Percentiles rank a stretch among this genome's conserved stretches.
Evolutionary conservation across 2,797 vertebrate genomes (phyloP).

Genomic region (Knipowitschia caucasica): DNA sequence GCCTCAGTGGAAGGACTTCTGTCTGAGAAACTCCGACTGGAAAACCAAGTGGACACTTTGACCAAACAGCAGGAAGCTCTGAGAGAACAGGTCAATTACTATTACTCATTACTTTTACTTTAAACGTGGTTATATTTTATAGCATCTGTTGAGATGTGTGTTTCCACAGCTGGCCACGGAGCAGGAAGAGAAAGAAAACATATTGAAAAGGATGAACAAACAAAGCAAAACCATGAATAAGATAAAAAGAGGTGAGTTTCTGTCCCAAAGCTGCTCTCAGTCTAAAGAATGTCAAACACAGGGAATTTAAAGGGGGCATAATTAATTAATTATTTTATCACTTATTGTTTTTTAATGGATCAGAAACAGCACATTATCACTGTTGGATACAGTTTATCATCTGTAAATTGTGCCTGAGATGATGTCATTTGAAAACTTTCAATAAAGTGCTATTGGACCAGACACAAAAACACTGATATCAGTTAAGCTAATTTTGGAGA

Average conservation of each 20-base stretch:
- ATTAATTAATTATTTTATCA: no score
- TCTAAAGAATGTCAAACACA: not conserved
- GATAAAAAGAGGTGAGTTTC: conserved; percentile 75
- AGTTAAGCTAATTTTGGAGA: no score
- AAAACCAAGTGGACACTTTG: conserved; percentile 66
- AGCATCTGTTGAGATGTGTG: not conserved
- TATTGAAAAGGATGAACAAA: conserved; percentile 64
- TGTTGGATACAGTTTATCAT: no score
- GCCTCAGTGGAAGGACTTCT: conserved; percentile 68
- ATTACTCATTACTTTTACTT: no score
- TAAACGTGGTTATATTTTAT: no score
- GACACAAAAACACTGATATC: not conserved
- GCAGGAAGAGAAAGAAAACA: conserved; percentile 61
- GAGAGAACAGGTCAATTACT: conserved; percentile 77
- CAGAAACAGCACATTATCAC: no score
- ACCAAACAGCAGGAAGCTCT: conserved; percentile 62
- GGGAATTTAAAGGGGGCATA: no score
- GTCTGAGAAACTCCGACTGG: conserved; percentile 72
- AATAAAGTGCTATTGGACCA: no score
- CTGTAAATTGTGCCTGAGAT: no score
- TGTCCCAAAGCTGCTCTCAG: not conserved
- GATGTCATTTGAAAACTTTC: no score
- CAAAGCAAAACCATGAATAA: conserved; percentile 71
- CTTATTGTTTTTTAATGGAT: no score
- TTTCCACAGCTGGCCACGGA: conserved; percentile 68